These are phyloP conservation scores for Varroa destructor DNA, from an alignment of 1,140 invertebrate genomes.

Conservation along the genomic window DNA sequence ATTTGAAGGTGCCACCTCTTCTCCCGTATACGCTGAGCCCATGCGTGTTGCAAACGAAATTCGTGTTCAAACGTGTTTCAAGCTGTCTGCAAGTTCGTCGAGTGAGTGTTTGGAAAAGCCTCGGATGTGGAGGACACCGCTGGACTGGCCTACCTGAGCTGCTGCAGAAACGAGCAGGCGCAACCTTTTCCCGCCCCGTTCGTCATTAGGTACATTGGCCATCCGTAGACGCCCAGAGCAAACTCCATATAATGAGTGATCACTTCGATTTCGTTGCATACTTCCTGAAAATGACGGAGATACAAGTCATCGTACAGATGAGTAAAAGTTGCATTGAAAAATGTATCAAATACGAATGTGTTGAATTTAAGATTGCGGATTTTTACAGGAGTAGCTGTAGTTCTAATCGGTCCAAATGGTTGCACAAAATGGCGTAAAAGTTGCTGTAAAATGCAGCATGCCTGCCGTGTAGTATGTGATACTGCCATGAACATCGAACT, in stretches of 20 bases:
- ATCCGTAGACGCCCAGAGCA: slow-evolving; percentile 73
- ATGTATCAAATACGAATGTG: neutral
- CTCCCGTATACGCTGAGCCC: too few relatives aligned
- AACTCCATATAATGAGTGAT: slow-evolving; percentile 76
- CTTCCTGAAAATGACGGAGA: slow-evolving; percentile 37
- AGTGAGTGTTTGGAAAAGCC: too few relatives aligned
- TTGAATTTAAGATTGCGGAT: neutral
- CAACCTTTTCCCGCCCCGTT: slow-evolving; percentile 38
- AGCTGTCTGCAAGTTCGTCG: too few relatives aligned
- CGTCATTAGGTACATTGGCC: slow-evolving; percentile 71
- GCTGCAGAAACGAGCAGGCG: slow-evolving; percentile 24
- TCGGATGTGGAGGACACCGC: too few relatives aligned
- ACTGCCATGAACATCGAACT: too few relatives aligned
- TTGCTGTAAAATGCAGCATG: too few relatives aligned
- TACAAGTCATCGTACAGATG: neutral
- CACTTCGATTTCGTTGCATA: slow-evolving; percentile 58
- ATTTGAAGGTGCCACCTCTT: too few relatives aligned
- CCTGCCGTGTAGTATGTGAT: too few relatives aligned
- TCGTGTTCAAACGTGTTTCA: too few relatives aligned
- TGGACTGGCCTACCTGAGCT: neutral
- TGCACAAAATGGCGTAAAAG: too few relatives aligned
- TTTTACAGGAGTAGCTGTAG: neutral
- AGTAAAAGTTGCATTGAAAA: neutral
- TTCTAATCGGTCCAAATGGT: too few relatives aligned
- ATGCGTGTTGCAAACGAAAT: too few relatives aligned